Conservation (phyloP, 2,888 invertebrate species). For the Leptothorax acervorum region DNA sequence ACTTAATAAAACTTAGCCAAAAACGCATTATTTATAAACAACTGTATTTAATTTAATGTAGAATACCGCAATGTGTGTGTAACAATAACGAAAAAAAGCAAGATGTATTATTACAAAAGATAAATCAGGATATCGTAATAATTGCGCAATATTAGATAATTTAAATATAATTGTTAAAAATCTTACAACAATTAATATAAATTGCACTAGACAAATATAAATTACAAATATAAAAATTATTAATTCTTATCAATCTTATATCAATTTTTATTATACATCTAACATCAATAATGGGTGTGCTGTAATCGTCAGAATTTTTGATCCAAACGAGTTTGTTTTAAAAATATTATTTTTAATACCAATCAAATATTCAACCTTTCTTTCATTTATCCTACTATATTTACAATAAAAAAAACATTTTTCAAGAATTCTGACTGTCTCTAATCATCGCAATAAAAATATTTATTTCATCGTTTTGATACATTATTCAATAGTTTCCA, state of each 20-base stretch:
- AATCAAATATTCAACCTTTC: background rate
- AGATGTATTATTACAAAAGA: constrained; percentile 62
- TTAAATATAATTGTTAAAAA: constrained; percentile 46
- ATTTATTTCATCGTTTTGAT: constrained; percentile 32
- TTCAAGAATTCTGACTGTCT: constrained; percentile 74
- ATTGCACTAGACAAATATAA: constrained; percentile 22
- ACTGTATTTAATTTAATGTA: constrained; percentile 67
- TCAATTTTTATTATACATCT: constrained; percentile 47
- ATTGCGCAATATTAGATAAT: constrained; percentile 61
- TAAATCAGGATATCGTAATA: constrained; percentile 42
- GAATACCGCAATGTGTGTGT: constrained; percentile 60
- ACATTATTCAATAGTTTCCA: constrained; percentile 50
- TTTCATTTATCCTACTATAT: background rate
- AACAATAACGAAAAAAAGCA: constrained; percentile 56
- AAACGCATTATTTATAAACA: constrained; percentile 60
- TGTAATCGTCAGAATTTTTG: constrained; percentile 75
- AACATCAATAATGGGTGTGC: constrained; percentile 63
- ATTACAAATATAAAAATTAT: constrained; percentile 62
- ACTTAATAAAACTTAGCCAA: constrained; percentile 74
- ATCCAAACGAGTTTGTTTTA: constrained; percentile 19
- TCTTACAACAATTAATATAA: constrained; percentile 62
- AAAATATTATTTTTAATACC: background rate
- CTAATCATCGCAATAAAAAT: constrained; percentile 25
- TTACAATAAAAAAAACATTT: background rate
- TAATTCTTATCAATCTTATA: constrained; percentile 46